Base-by-base conservation (phyloP, 2,888 invertebrate genomes). In the Chironomus tentans region DNA sequence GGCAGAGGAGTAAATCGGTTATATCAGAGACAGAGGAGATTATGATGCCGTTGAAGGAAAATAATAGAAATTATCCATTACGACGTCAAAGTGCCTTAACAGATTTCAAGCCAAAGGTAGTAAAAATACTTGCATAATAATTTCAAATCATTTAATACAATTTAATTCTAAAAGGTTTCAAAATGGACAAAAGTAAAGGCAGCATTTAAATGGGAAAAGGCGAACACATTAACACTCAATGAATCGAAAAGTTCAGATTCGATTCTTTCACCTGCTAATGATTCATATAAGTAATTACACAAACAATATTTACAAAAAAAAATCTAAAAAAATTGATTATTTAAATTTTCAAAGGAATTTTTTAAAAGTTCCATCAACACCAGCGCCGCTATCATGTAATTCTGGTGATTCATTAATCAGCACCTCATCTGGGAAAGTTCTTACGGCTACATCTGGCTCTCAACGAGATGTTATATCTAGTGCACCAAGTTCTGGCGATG, bases 171-270 rank as follows among this genome's bases (percentile, higher is more conserved):
- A 0, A 91, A 91, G 80, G 88, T 91, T 70, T 93, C 94, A 0
- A 94, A 94, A 81, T 95, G 94, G 94, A 93, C 93, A 0, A 90
- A 91, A 84, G 94, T 95, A 10, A 95, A 94, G 82, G 93, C 93
- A 68, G 94, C 94, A 13, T 92, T 94, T 80, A 92, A 91, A 79
- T 93, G 93, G 93, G 93, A 93, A 81, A 90, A 90, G 79, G 92
- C 92, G 0, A 88, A 88, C 78, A 84, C 85, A 83, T 81, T 82
- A 15, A 81, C 81, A 47, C 76, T 85, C 22, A 80, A 79, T 68
- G 83, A 82, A 76, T 81, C 84, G 73, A 84, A 85, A 80, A 82
- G 84, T 71, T 81, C 84, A 79, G 80, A 84, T 80, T 80, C 85
- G 80, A 84, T 85, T 46, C 80, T 85, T 78, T 80, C 83, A 76